Evolutionary conservation across 2,888 invertebrate genomes (phyloP), one percentile per base, ranked within the genome.

Genomic region (Helicoverpa assulta): DNA sequence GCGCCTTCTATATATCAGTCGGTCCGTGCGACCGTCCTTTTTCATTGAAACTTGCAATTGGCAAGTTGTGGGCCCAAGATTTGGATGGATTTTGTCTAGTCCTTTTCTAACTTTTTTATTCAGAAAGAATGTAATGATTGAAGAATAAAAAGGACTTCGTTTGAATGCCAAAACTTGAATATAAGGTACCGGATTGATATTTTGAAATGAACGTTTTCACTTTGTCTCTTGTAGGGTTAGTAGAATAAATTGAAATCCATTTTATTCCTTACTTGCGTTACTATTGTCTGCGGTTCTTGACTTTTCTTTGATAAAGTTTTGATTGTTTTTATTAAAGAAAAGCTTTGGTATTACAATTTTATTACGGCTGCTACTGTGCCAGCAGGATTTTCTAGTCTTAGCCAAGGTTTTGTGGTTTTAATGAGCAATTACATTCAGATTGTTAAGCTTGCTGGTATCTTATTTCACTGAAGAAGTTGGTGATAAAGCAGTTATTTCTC

Each of bases 21-120:
- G 71, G 83, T 75, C 79, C 82, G 76, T 87, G 88, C 86, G 90
- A 90, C 89, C 91, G 91, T 92, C 92, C 93, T 90, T 91, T 93
- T 91, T 90, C 91, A 94, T 91, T 93, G 91, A 91, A 93, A 93
- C 90, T 93, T 92, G 92, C 92, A 91, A 93, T 93, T 92, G 92
- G 89, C 89, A 89, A 91, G 91, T 90, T 91, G 89, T 88, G 86
- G 83, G 83, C 78, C 85, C 82, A 87, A 88, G 91, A 91, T 91
- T 92, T 86, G 83, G 86, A 86, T 85, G 88, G 88, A 89, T 91
- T 90, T 90, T 89, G 86, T 88, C 86, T 87, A 81, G 83, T 85
- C 88, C 89, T 80, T 82, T 84, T 81, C 80, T 71, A 83, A 86
- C 84, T 84, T 86, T 84, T 81, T 80, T 78, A 83, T 83, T 83